phyloP scores from a whole-genome alignment of 2,797 vertebrate genomes.

The Melanotaenia pygmaea region DNA sequence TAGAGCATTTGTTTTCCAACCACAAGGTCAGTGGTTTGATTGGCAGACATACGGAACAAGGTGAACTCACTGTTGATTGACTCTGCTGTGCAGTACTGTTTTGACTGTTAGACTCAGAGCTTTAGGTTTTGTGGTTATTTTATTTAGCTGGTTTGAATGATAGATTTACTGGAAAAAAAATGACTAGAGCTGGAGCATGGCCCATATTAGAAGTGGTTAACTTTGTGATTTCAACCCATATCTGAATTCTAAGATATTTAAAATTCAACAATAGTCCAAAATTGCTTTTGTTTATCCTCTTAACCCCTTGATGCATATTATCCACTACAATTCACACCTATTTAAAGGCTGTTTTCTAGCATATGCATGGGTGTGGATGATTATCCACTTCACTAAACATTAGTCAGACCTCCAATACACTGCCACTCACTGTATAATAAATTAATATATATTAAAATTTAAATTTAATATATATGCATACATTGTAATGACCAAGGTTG shows the following conservation, averaged over 20 bases:
- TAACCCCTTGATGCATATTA: neutral
- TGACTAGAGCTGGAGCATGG: neutral
- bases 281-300: slow-evolving; percentile 10
- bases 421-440: too few relatives aligned
- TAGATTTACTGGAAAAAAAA: neutral
- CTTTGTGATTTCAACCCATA: neutral
- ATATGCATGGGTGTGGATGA: too few relatives aligned
- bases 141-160: neutral
- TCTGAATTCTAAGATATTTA: neutral
- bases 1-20: neutral
- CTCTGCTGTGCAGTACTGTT: too few relatives aligned
- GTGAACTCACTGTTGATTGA: too few relatives aligned
- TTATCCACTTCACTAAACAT: too few relatives aligned
- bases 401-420: too few relatives aligned
- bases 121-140: neutral
- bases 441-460: too few relatives aligned
- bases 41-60: neutral
- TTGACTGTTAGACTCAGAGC: neutral
- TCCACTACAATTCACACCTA: too few relatives aligned
- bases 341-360: too few relatives aligned
- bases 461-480: too few relatives aligned
- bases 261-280: neutral
- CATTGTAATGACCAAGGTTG: too few relatives aligned
- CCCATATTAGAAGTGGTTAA: neutral
- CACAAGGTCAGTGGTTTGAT: neutral